Evolutionary conservation across 1,140 invertebrate species (phyloP), one percentile per base, ranked within the genome.

Genomic region (Drosophila triauraria): DNA sequence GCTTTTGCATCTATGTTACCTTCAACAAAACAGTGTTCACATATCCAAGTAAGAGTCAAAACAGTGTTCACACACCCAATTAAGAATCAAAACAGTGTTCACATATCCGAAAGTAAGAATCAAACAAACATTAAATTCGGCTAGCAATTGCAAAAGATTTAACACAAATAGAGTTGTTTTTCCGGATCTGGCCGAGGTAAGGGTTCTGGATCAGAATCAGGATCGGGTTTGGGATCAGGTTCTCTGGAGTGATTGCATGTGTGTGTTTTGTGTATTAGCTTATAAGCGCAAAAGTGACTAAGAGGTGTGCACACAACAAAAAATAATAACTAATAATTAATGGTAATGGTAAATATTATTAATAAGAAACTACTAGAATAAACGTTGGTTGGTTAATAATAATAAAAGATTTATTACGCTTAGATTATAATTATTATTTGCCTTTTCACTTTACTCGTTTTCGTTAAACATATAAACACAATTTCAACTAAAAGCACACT

Each of bases 261-360:
- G 56, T 48, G 47, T 50, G 30, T 46, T 38, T 58, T 40, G 30
- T 59, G 62, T 56, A 75, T 83, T 78, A 78, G 68, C 59, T 68
- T 82, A 63, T 63, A 80, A 78, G 80, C 80, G 80, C 80, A 83
- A 79, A 64, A 83, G 80, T 82, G 80, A 82, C 80, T 82, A 82
- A 82, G 67, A 81, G 72, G 74, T 76, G 74, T 76, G 79, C 79
- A 81, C 78, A 75, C 78, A 82, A 81, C 62, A 75, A 77, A 72
- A 80, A 76, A 82, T 75, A 78, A 69, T 56, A 67, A 27, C 50
- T 67, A 65, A 38, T 54, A 38, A 54, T 54, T 23, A 54, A 23
- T 54, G 51, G 51, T 64, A 59, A 50, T 80, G 43, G 70, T 75
- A 63, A 67, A 54, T 54, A 54, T 20, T 72, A 60, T 61, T 59